Evolutionary conservation across 2,113 vertebrate species (phyloP).

Genomic region (Chloroceryle aenea): DNA sequence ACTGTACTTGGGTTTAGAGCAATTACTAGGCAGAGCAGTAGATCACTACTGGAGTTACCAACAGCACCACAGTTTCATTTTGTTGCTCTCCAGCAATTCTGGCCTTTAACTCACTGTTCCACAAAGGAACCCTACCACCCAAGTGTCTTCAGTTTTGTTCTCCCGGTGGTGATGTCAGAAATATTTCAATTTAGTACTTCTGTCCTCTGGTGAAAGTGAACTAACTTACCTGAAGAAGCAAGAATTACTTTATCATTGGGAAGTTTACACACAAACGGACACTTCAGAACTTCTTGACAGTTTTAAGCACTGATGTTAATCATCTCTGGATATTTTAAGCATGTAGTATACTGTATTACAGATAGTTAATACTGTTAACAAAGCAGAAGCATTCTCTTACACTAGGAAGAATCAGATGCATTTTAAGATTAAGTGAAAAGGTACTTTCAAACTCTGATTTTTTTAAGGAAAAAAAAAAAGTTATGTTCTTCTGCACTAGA

Average conservation of each 20-base stretch:
- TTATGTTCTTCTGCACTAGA: background rate
- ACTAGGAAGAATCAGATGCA: background rate
- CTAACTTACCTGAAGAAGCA: background rate
- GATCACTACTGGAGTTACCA: background rate
- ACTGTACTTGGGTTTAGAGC: too few species aligned
- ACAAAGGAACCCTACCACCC: background rate
- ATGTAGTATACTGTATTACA: background rate
- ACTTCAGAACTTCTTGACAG: background rate
- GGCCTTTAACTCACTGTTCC: background rate
- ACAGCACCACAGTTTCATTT: accelerated
- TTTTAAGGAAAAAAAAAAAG: background rate
- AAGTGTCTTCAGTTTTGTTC: background rate
- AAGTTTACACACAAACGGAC: background rate
- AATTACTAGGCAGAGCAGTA: background rate
- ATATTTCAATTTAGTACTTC: background rate
- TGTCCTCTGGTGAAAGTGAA: background rate
- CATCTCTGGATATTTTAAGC: background rate
- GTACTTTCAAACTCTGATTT: background rate
- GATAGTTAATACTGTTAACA: background rate
- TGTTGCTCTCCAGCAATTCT: background rate
- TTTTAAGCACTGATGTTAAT: background rate
- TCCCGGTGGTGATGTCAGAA: background rate
- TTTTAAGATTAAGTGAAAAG: background rate
- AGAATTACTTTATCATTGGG: background rate
- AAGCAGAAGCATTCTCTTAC: background rate